These are phyloP conservation scores for Gouania willdenowi DNA, from an alignment of 2,797 vertebrate species.

Conservation along the genomic window DNA sequence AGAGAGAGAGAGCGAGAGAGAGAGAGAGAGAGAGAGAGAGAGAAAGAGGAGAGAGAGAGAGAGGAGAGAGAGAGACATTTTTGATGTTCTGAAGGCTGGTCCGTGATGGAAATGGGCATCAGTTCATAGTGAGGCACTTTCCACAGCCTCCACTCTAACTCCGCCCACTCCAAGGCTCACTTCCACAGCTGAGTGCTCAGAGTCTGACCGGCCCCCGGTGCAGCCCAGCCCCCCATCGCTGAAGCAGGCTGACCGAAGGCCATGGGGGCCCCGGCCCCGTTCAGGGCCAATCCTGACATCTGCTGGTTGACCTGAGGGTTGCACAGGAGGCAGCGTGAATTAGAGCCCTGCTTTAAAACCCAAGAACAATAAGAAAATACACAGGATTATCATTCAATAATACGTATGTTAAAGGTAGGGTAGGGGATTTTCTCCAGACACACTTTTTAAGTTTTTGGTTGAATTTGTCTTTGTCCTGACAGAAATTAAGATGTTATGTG, in stretches of 20 bases:
- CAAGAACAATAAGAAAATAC: too few relatives aligned
- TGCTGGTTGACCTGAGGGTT: conserved; percentile 86
- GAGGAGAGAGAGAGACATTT: conserved; percentile 59
- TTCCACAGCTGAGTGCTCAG: conserved; percentile 97
- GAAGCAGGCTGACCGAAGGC: conserved; percentile 82
- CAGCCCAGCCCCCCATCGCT: conserved; percentile 84
- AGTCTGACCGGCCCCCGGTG: conserved; percentile 85
- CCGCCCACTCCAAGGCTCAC: conserved; percentile 65
- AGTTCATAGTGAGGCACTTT: conserved; percentile 68
- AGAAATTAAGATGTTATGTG: too few relatives aligned
- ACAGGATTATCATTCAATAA: not conserved
- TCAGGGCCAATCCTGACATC: conserved; percentile 88
- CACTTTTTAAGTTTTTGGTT: too few relatives aligned
- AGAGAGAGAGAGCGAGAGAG: conserved; percentile 51
- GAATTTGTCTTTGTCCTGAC: too few relatives aligned
- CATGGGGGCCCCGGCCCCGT: conserved; percentile 70
- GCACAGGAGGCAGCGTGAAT: not conserved
- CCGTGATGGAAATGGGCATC: conserved; percentile 51
- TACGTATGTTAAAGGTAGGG: too few relatives aligned
- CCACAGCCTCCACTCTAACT: conserved; percentile 30
- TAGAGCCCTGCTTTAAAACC: too few relatives aligned
- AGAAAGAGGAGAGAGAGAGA: too few relatives aligned
- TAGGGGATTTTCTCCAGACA: too few relatives aligned
- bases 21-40: conserved; percentile 15
- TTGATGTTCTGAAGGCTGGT: conserved; percentile 63